Base-by-base conservation (phyloP, 2,888 invertebrate species). In the Drosophila mimica region DNA sequence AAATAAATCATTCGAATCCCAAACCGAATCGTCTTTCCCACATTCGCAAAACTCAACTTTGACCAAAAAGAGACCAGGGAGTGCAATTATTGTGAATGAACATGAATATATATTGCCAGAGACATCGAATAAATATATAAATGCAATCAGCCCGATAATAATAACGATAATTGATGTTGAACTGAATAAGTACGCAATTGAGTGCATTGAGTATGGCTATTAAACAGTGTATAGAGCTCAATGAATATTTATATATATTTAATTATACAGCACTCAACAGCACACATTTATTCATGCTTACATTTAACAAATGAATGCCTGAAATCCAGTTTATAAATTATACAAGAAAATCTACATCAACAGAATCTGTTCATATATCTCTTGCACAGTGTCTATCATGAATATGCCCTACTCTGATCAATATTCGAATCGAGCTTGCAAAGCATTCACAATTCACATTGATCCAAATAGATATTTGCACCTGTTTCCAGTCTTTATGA, bases 1-100 rank as follows among this genome's bases (percentile, higher is more conserved):
- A 85, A 85, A 85, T 89, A 85, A 89, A 89, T 84, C 84, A 84
- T 80, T 74, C 75, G 53, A 67, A 74, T 51, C 36, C 36, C 11
- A 40, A 68, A n/a, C 38, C 60, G 46, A 65, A 30, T 46, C n/a
- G 40, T n/a, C 56, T 54, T 43, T 38, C 66, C 57, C 38, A 69
- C 56, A 74, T 77, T 34, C 49, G 60, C 60, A 48, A 60, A 70
- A 60, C 57, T 68, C 56, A 68, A 56, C 70, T 69, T 70, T 56
- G 54, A 68, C 25, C 46, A 25, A 46, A 46, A 15, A 38, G 48
- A 31, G 31, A 40, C 25, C 34, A 52, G 7, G 34, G 30, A 30
- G 51, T 25, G 46, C 38, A 57, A 40, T 40, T 40, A 40, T 57
- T 72, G 51, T 52, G 46, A 65, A 54, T 48, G 33, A 68, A 36